Evolutionary conservation across 2,797 vertebrate species (phyloP).

Genomic region (Coreius guichenoti): DNA sequence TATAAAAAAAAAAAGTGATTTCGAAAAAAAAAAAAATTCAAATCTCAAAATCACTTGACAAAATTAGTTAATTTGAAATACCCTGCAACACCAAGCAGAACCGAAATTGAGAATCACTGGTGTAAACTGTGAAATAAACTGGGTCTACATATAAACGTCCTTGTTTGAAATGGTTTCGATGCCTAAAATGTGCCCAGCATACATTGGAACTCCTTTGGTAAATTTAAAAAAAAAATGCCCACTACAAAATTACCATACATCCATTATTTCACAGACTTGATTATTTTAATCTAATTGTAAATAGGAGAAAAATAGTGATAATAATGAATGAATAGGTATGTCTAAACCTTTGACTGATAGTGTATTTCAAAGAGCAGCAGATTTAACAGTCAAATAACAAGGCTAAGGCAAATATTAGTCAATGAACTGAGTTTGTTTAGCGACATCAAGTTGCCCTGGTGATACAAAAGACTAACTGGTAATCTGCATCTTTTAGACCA

Average conservation of each 20-base stretch:
- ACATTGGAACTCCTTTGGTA: not conserved
- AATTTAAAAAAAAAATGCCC: not conserved
- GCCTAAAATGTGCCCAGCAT: not conserved
- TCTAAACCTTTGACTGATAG: constrained; percentile 10
- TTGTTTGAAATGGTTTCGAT: not conserved
- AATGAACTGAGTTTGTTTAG: not conserved
- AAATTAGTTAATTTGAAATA: too few relatives aligned
- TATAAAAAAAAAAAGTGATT: not conserved
- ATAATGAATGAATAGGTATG: not conserved
- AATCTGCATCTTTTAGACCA: not conserved
- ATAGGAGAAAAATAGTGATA: not conserved
- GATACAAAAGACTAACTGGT: not conserved
- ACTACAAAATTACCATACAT: not conserved
- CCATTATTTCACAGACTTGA: too few relatives aligned
- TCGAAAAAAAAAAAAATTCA: too few relatives aligned
- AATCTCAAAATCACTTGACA: too few relatives aligned
- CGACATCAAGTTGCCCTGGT: not conserved
- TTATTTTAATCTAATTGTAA: not conserved
- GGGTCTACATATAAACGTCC: not conserved
- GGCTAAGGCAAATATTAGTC: constrained; percentile 35
- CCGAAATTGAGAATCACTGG: too few relatives aligned
- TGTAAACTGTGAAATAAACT: not conserved
- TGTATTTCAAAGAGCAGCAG: constrained; percentile 10
- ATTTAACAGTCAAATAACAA: constrained; percentile 48
- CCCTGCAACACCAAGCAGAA: too few relatives aligned